Evolutionary conservation across 2,113 vertebrate species (phyloP), one percentile per base, ranked within the genome.

Genomic region (Capreolus pygargus): DNA sequence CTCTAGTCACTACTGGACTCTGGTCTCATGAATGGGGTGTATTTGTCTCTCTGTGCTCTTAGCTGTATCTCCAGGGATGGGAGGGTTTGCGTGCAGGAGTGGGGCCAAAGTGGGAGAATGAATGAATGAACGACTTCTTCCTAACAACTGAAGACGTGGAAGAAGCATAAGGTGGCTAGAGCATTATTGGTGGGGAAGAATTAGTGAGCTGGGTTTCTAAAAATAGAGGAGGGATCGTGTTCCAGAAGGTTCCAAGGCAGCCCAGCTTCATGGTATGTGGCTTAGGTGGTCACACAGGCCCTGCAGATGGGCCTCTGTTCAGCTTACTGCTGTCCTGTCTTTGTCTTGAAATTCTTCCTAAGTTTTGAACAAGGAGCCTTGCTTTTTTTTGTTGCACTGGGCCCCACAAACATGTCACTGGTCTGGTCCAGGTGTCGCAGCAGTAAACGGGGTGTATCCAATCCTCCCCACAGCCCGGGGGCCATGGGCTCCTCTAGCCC

Each of bases 211-310:
- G 74, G 28, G 70, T 10, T 14, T 33, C 50, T 3, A 6, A 27
- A 43, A 19, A 16, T 1, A 21, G 33, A 23, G 54, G 83, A 11
- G 8, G 47, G 27, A 13, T 11, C 45, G 0, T 45, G 28, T 36
- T 76, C 45, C 13, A 76, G 85, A 76, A 61, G 61, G 21, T 21
- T 76, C 86, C 61, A 16, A 25, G 64, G 39, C 7, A 33, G 33
- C 21, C n/a, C 81, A 13, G 36, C 10, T 2, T 55, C 52, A 36
- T 0, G 13, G 50, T 39, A 0, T 0, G 25, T 14, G 84, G 61
- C 55, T 57, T 19, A 67, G n/a, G 33, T 52, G 30, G 8, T 23
- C 19, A 27, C 81, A 36, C 81, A 83, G 52, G 81, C 33, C 33
- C 1, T 30, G 47, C 33, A 30, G 43, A 23, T 1, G 33, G 33